Percentiles rank a stretch among this genome's conserved stretches.
Conservation (phyloP, 2,888 invertebrate species). For the Cephus spinipes region DNA sequence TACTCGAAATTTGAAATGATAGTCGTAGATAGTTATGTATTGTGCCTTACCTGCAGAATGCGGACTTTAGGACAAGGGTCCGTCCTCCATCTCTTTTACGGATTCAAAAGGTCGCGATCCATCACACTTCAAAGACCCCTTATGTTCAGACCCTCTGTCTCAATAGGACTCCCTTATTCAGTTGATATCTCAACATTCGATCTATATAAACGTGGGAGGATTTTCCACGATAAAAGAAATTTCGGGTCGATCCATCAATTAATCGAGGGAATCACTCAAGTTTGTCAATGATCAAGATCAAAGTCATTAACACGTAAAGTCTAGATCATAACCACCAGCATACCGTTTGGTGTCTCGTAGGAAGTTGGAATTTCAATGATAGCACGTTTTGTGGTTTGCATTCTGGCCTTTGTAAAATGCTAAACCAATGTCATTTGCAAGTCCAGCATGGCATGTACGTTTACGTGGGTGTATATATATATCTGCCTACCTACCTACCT, state of each 20-base stretch:
- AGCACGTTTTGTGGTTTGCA: too few relatives aligned
- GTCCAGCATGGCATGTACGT: too few relatives aligned
- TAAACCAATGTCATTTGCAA: too few relatives aligned
- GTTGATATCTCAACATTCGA: constrained; percentile 16
- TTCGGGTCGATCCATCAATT: constrained; percentile 14
- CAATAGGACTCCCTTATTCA: constrained; percentile 10
- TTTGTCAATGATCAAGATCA: too few relatives aligned
- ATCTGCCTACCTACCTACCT: too few relatives aligned
- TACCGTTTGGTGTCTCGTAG: too few relatives aligned
- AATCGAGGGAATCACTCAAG: not conserved
- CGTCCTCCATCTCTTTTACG: constrained; percentile 16
- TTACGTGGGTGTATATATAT: too few relatives aligned
- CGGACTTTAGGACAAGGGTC: constrained; percentile 8
- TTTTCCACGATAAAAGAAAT: constrained; percentile 8
- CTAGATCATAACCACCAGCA: too few relatives aligned
- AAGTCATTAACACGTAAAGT: too few relatives aligned
- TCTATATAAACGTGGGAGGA: constrained; percentile 11
- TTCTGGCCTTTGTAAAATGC: too few relatives aligned
- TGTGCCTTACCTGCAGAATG: not conserved
- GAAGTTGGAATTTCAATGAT: too few relatives aligned
- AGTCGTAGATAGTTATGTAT: not conserved
- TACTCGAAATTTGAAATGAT: not conserved
- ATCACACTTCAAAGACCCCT: constrained; percentile 18
- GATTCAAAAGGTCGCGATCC: constrained; percentile 21
- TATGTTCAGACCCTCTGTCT: constrained; percentile 2